Percentiles rank a stretch among this genome's conserved stretches.
Conservation (phyloP, 2,113 vertebrate genomes). For the Rhinopomastus cyanomelas region DNA sequence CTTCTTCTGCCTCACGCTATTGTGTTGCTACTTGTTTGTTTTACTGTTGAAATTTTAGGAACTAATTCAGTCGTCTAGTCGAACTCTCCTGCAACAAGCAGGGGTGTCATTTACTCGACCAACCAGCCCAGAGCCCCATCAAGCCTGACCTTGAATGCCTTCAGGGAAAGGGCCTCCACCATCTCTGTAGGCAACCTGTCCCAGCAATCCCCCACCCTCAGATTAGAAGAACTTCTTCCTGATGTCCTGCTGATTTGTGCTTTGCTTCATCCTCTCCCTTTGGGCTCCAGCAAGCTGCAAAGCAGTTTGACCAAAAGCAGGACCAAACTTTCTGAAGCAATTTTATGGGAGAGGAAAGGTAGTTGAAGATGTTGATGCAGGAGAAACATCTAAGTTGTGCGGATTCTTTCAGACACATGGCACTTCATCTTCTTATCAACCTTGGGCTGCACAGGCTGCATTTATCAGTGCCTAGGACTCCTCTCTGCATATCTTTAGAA, state of each 20-base stretch:
- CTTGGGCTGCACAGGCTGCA: constrained; percentile 6
- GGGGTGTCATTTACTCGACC: too few species aligned
- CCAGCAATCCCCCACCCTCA: too few species aligned
- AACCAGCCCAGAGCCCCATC: too few species aligned
- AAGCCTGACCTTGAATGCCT: too few species aligned
- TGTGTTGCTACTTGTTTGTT: neutral
- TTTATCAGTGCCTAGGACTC: constrained; percentile 40
- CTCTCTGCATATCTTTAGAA: constrained; percentile 62
- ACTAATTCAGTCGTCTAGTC: neutral
- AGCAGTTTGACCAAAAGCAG: neutral
- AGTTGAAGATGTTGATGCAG: neutral
- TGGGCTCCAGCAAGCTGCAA: neutral
- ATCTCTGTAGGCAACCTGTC: too few species aligned
- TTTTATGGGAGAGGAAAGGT: neutral
- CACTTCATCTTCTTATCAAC: neutral
- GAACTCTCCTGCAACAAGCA: too few species aligned
- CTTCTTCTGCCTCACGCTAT: neutral
- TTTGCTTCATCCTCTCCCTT: neutral
- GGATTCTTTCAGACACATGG: neutral
- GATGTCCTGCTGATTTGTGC: too few species aligned
- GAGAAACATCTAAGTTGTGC: neutral
- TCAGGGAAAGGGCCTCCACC: too few species aligned
- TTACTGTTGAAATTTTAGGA: neutral
- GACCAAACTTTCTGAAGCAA: neutral
- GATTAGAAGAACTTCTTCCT: too few species aligned